Evolutionary conservation across 2,113 vertebrate species (phyloP).

Genomic region (Rhizomys pruinosus): DNA sequence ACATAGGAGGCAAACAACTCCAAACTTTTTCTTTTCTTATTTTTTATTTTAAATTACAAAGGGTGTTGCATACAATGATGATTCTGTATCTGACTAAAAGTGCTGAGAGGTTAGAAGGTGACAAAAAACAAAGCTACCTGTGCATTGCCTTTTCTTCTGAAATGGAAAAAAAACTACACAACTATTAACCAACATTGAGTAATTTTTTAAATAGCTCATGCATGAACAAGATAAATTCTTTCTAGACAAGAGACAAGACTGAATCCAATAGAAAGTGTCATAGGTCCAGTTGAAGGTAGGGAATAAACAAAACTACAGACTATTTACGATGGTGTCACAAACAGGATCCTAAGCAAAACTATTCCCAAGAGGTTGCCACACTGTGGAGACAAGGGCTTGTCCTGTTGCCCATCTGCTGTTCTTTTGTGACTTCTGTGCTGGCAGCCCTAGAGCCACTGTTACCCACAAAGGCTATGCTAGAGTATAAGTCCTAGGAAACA

Average conservation of each 20-base stretch:
- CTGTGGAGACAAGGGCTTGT: constrained; percentile 72
- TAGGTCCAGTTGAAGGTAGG: constrained; percentile 90
- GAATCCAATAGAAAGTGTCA: constrained; percentile 93
- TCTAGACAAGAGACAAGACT: constrained; percentile 96
- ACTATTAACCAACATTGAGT: constrained; percentile 97
- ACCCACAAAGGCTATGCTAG: constrained; percentile 76
- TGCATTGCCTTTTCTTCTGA: constrained; percentile 88
- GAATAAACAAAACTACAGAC: constrained; percentile 82
- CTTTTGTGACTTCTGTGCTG: constrained; percentile 60
- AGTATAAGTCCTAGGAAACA: constrained; percentile 52
- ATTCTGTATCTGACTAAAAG: constrained; percentile 89
- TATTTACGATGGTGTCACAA: constrained; percentile 85
- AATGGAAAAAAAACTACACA: constrained; percentile 91
- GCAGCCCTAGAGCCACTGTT: constrained; percentile 79
- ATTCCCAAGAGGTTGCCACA: constrained; percentile 83
- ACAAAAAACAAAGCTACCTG: constrained; percentile 88
- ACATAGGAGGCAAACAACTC: constrained; percentile 79
- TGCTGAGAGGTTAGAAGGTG: constrained; percentile 84
- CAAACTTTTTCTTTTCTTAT: constrained; percentile 85
- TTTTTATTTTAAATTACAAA: constrained; percentile 93
- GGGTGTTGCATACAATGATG: constrained; percentile 91
- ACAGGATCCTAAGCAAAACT: constrained; percentile 81
- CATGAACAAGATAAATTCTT: constrained; percentile 95
- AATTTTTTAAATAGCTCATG: constrained; percentile 96
- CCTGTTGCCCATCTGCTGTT: constrained; percentile 70